These are phyloP conservation scores for Acipenser ruthenus DNA, from an alignment of 2,797 vertebrate genomes.

Conservation along the genomic window DNA sequence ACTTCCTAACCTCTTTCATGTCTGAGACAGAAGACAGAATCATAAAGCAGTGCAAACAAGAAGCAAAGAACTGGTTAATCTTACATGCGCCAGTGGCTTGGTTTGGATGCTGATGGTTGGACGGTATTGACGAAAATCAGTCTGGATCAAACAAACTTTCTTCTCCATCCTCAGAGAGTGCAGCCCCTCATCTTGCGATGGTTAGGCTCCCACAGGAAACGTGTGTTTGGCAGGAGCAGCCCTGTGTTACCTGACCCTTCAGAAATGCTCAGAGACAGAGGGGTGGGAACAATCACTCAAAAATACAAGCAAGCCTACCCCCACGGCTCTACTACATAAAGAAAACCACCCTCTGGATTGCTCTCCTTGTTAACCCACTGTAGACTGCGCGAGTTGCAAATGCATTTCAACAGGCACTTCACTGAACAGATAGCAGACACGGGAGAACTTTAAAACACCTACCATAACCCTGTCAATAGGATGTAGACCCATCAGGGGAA, in stretches of 20 bases:
- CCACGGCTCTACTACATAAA: constrained; percentile 30
- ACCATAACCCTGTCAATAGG: no score
- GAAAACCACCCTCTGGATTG: constrained; percentile 23
- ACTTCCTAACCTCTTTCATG: background rate
- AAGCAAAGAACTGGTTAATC: constrained; percentile 14
- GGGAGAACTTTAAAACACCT: no score
- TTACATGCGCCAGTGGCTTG: constrained; percentile 53
- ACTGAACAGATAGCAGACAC: no score
- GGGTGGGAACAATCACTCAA: constrained; percentile 33
- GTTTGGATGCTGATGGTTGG: constrained; percentile 43
- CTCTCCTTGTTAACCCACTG: constrained; percentile 8
- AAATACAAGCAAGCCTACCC: constrained; percentile 33
- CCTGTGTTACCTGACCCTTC: constrained; percentile 57
- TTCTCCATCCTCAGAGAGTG: constrained; percentile 65
- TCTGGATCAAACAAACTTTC: constrained; percentile 73
- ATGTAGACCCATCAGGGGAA: no score
- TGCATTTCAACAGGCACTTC: no score
- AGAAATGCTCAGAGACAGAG: constrained; percentile 30
- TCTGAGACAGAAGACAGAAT: constrained; percentile 7
- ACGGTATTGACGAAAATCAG: constrained; percentile 70
- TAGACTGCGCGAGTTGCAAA: constrained; percentile 5
- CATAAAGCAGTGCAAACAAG: background rate
- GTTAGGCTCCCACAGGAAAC: constrained; percentile 42
- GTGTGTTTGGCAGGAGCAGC: constrained; percentile 28
- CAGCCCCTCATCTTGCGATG: constrained; percentile 54